Conservation (phyloP, 2,888 invertebrate genomes). For the Thysanoteuthis rhombus region DNA sequence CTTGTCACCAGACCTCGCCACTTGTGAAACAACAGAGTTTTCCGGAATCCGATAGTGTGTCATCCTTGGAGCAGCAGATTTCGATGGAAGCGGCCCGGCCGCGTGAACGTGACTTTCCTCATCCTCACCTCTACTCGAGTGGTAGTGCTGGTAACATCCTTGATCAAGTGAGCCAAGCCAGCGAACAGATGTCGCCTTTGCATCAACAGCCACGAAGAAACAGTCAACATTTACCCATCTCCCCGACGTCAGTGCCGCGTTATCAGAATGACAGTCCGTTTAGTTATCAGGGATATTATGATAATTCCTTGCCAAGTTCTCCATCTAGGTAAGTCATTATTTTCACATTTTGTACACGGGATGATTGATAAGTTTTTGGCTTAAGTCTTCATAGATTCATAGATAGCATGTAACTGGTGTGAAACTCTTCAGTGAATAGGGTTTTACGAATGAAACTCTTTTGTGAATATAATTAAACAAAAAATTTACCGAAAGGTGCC, state of each 20-base stretch:
- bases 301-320: constrained; percentile 27
- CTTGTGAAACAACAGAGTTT: constrained; percentile 24
- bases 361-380: too few species aligned
- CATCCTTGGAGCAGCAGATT: not conserved
- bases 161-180: not conserved
- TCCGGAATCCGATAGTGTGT: constrained; percentile 16
- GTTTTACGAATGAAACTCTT: too few species aligned
- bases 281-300: constrained; percentile 38
- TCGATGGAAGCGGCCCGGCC: not conserved
- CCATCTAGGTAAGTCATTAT: constrained; percentile 38
- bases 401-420: too few species aligned
- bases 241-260: constrained; percentile 35
- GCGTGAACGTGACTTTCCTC: too few species aligned
- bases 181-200: not conserved
- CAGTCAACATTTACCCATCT: not conserved
- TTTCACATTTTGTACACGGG: too few species aligned
- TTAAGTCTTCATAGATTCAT: too few species aligned
- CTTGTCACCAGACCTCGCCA: constrained; percentile 26
- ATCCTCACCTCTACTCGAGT: not conserved
- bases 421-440: too few species aligned
- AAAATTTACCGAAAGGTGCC: too few species aligned
- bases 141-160: constrained; percentile 13
- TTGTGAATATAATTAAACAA: too few species aligned
- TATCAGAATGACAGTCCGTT: constrained; percentile 55
- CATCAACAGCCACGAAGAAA: not conserved